phyloP scores from a whole-genome alignment of 2,888 invertebrate species.

The Plebejus anna region DNA sequence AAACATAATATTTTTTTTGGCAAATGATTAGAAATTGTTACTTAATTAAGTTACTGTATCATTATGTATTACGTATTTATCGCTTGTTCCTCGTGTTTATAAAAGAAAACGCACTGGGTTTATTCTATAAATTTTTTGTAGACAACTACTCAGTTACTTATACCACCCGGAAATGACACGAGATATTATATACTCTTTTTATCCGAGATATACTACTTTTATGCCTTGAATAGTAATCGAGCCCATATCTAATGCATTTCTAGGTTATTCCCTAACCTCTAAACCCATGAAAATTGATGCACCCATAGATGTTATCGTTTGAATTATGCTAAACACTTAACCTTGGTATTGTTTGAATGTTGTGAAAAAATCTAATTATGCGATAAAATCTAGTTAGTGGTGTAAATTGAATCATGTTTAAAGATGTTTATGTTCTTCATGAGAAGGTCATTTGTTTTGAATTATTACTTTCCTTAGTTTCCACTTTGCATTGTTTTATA shows the following conservation, averaged over 20 bases:
- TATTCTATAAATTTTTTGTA: too few species aligned
- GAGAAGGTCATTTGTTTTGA: neutral
- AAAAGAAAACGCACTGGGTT: too few species aligned
- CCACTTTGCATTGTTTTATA: too few species aligned
- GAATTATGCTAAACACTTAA: slow-evolving; percentile 8
- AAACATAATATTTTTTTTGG: too few species aligned
- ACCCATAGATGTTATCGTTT: neutral
- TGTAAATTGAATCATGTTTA: neutral
- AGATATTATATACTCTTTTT: too few species aligned
- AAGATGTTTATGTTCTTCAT: neutral
- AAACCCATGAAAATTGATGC: neutral
- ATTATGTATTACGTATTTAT: too few species aligned
- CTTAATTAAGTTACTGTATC: too few species aligned
- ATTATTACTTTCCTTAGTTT: neutral
- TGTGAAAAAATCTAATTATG: slow-evolving; percentile 4
- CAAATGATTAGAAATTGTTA: too few species aligned
- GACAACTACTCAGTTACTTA: too few species aligned
- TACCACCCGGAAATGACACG: too few species aligned
- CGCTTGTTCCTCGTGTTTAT: too few species aligned
- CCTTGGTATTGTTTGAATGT: slow-evolving; percentile 12
- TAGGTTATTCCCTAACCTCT: slow-evolving; percentile 2
- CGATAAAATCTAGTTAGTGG: slow-evolving; percentile 6
- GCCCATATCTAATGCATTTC: neutral
- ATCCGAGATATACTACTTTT: neutral
- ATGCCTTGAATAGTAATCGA: neutral